These are phyloP conservation scores for Montipora cactus DNA, from an alignment of 64 coral and sea anemone genomes.

Conservation along the genomic window DNA sequence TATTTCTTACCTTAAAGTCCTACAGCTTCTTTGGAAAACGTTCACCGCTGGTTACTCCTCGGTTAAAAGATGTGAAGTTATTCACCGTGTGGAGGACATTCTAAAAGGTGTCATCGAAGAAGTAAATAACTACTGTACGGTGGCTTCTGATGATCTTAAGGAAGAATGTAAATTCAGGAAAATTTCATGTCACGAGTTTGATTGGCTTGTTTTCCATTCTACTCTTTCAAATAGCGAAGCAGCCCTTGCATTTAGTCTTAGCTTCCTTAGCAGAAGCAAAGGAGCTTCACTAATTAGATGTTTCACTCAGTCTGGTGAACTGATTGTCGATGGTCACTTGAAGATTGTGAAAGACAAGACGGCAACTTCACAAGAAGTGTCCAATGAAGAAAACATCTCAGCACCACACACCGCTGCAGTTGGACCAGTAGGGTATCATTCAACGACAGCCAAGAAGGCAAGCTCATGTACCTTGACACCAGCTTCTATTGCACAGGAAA, in stretches of 20 bases:
- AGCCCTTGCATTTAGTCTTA: neutral
- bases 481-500: neutral
- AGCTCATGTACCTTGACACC: neutral
- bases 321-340: neutral
- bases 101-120: neutral
- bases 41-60: neutral
- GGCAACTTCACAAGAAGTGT: neutral
- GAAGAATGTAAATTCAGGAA: neutral
- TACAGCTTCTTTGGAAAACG: neutral
- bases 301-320: neutral
- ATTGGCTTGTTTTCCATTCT: conserved; percentile 19
- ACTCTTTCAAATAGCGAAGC: neutral
- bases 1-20: neutral
- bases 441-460: neutral
- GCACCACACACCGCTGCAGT: neutral
- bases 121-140: neutral
- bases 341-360: neutral
- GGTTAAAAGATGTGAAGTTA: neutral
- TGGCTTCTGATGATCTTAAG: neutral
- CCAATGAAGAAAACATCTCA: neutral
- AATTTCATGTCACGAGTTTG: neutral
- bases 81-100: neutral
- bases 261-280: too few species aligned
- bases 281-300: neutral
- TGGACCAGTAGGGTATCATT: neutral